Evolutionary conservation across 2,113 vertebrate species (phyloP).

Genomic region (Crotalus horridus): DNA sequence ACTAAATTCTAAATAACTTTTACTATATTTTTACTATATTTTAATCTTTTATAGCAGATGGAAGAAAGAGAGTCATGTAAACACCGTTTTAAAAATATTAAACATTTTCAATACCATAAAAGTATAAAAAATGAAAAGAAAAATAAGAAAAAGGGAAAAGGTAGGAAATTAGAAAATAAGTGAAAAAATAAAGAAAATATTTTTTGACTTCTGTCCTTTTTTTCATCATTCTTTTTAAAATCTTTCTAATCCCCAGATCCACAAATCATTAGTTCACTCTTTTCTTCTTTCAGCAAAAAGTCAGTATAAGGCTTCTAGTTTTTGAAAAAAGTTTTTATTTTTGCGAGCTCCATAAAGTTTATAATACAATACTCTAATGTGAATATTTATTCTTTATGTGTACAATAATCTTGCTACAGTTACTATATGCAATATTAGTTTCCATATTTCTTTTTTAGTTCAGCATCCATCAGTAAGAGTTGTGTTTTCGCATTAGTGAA

Average conservation of each 20-base stretch:
- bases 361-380: not conserved
- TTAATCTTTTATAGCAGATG: not conserved
- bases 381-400: not conserved
- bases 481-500: not conserved
- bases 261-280: not conserved
- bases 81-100: not conserved
- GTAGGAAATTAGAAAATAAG: not conserved
- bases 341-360: not conserved
- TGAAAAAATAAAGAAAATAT: not conserved
- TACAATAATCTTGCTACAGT: not conserved
- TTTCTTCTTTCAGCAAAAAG: not conserved
- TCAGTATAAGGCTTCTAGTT: not conserved
- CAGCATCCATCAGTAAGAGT: not conserved
- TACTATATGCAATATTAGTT: not conserved
- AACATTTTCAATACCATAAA: not conserved
- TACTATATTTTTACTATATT: not conserved
- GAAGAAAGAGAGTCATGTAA: not conserved
- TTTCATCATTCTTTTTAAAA: not conserved
- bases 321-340: not conserved
- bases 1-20: not conserved
- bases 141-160: not conserved
- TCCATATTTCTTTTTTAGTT: not conserved
- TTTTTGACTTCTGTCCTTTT: not conserved
- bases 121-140: not conserved
- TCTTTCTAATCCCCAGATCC: not conserved